Evolutionary conservation across 2,113 vertebrate species (phyloP).

Genomic region (Piaya cayana): DNA sequence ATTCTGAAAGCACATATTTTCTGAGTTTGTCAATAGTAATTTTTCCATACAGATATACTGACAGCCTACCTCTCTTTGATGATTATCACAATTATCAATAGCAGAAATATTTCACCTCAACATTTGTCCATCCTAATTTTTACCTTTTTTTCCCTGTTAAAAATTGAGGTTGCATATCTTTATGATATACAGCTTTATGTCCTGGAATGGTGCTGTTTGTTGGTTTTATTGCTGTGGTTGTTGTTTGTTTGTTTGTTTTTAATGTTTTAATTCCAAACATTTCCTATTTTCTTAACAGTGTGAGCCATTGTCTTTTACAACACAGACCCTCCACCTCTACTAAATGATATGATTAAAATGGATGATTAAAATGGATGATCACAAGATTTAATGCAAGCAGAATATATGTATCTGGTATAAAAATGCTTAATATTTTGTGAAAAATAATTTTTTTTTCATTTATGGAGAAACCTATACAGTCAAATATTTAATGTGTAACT

Average conservation of each 20-base stretch:
- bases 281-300: background rate
- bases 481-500: background rate
- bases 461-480: background rate
- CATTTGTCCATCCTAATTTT: background rate
- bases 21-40: background rate
- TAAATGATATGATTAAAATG: background rate
- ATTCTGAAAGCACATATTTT: background rate
- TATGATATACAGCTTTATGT: background rate
- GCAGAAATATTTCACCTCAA: background rate
- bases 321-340: background rate
- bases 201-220: background rate
- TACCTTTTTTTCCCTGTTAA: fast-evolving
- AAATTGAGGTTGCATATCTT: background rate
- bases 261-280: background rate
- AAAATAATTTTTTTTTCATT: background rate
- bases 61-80: background rate
- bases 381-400: background rate
- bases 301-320: background rate
- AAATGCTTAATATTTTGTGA: background rate
- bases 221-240: too few relatives aligned
- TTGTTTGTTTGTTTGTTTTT: background rate
- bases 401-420: background rate
- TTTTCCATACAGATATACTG: background rate
- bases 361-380: background rate
- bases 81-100: background rate